Percentiles rank a stretch among this genome's conserved stretches.
These are phyloP conservation scores for Zaprionus taronus DNA, from an alignment of 1,140 invertebrate species.

Conservation along the genomic window DNA sequence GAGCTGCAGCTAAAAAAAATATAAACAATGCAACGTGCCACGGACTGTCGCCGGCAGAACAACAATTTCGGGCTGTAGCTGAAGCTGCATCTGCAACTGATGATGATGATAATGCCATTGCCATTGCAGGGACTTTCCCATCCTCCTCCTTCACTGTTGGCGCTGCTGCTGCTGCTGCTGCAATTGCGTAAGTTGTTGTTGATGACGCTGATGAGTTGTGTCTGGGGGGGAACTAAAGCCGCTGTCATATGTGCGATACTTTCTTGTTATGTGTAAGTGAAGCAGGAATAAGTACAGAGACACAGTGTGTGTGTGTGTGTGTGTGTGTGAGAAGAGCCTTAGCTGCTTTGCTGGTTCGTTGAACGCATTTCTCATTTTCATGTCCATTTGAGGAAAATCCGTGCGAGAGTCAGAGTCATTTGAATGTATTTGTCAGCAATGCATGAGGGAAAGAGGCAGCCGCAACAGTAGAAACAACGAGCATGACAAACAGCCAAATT, in stretches of 20 bases:
- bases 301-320: conserved; percentile 25
- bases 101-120: conserved; percentile 8
- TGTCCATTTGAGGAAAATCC: conserved; percentile 78
- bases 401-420: conserved; percentile 63
- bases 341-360: conserved; percentile 76
- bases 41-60: conserved; percentile 20
- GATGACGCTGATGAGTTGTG: conserved; percentile 73
- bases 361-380: conserved; percentile 80
- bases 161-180: conserved; percentile 9
- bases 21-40: conserved; percentile 40
- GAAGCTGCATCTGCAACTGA: conserved; percentile 1
- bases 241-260: conserved; percentile 41
- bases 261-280: conserved; percentile 49
- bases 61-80: conserved; percentile 11
- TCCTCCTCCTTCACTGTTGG: background rate
- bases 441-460: background rate
- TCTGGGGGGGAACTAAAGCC: conserved; percentile 57
- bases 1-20: conserved; percentile 36
- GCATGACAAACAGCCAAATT: conserved; percentile 78
- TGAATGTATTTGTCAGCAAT: conserved; percentile 71
- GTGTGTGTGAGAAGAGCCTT: conserved; percentile 33
- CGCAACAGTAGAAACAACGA: conserved; percentile 38
- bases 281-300: conserved; percentile 16
- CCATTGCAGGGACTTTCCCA: conserved; percentile 14
- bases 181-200: conserved; percentile 31